A percentile compares a stretch with the other conserved stretches of the same genome.
These are phyloP conservation scores for Xiphias gladius DNA, from an alignment of 2,113 vertebrate genomes.

Conservation along the genomic window DNA sequence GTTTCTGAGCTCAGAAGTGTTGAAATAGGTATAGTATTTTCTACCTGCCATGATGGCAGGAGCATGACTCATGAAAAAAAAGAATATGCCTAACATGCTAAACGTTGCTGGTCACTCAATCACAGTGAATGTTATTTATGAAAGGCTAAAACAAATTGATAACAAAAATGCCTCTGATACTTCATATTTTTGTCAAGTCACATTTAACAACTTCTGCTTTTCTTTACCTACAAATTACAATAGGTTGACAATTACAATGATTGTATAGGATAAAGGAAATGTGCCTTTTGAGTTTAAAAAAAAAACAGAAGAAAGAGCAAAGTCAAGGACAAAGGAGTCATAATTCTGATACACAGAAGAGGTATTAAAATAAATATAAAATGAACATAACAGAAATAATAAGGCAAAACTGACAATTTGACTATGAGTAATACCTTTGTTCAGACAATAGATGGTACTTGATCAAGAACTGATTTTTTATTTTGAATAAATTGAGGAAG, in stretches of 20 bases:
- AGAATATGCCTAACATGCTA: background rate
- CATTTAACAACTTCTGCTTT: background rate
- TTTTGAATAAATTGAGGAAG: background rate
- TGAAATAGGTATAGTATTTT: background rate
- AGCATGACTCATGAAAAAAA: background rate
- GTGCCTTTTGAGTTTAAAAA: background rate
- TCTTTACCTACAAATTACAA: conserved; percentile 8
- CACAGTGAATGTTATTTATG: conserved; percentile 1
- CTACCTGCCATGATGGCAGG: background rate
- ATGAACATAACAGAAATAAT: conserved; percentile 24
- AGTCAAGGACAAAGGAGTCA: background rate
- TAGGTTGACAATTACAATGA: conserved; percentile 29
- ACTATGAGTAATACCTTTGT: conserved; percentile 9
- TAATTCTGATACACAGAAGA: conserved; percentile 17
- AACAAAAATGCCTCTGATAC: background rate
- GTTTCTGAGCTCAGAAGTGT: background rate
- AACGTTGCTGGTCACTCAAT: background rate
- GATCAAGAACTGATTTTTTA: background rate
- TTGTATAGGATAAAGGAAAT: conserved; percentile 33
- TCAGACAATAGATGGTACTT: background rate
- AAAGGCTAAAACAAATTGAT: background rate
- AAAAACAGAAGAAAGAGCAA: background rate
- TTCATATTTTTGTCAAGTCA: background rate
- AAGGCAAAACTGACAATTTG: conserved; percentile 3
- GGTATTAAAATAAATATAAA: conserved; percentile 21